Percentiles rank a stretch among this genome's conserved stretches.
Evolutionary conservation across 2,797 vertebrate genomes (phyloP).

Genomic region (Enteromius unitaeniatus): DNA sequence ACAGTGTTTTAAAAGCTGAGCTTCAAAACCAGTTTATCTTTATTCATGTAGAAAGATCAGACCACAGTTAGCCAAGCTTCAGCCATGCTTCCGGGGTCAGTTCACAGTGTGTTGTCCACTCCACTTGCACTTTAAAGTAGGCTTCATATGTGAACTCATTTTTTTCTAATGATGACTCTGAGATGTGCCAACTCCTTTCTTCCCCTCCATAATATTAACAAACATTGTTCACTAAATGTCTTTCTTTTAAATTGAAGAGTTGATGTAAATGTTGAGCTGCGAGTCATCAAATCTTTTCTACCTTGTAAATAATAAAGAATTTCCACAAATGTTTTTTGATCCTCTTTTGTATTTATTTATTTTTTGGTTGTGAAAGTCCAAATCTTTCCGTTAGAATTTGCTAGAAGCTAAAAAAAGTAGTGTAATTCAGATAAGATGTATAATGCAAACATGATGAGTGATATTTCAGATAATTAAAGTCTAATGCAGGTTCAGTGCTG

Average conservation of each 20-base stretch:
- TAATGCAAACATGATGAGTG: neutral
- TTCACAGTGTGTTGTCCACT: neutral
- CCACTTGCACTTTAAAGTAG: conserved; percentile 28
- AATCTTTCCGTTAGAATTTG: neutral
- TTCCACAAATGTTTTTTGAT: conserved; percentile 9
- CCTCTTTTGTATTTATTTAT: neutral
- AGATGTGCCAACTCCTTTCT: conserved; percentile 67
- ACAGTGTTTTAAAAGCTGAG: neutral
- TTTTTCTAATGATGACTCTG: neutral
- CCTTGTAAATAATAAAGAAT: conserved; percentile 59
- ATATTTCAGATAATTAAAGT: too few relatives aligned
- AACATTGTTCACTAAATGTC: conserved; percentile 36
- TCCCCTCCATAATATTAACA: conserved; percentile 21
- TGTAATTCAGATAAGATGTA: neutral
- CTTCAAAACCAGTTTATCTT: neutral
- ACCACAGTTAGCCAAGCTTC: neutral
- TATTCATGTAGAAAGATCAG: neutral
- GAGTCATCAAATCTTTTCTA: conserved; percentile 72
- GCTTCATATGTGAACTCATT: neutral
- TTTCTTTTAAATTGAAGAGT: conserved; percentile 38
- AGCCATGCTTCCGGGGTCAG: conserved; percentile 9
- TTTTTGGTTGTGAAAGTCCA: neutral
- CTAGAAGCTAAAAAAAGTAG: neutral
- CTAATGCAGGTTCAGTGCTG: neutral
- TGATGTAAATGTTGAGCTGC: conserved; percentile 66